Evolutionary conservation across 1,140 invertebrate genomes (phyloP).

Genomic region (Cephus cinctus): DNA sequence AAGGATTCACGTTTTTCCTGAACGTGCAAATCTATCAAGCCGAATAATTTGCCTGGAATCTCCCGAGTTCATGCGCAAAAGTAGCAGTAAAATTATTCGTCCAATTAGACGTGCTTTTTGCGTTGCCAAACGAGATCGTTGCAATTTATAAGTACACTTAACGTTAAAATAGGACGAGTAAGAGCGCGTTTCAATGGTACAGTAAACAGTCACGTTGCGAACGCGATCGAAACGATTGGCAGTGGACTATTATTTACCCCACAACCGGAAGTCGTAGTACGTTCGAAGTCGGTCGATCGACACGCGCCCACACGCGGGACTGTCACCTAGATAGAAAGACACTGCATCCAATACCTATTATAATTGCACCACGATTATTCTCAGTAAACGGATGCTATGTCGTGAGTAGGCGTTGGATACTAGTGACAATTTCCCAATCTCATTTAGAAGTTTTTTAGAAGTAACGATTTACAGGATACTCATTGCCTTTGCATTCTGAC

Average conservation of each 20-base stretch:
- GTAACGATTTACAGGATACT: no score
- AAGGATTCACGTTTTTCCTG: no score
- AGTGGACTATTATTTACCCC: no score
- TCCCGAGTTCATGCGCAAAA: neutral
- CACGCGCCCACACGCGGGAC: neutral
- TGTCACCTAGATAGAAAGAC: neutral
- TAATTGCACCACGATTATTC: neutral
- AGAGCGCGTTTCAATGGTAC: no score
- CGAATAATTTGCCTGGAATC: neutral
- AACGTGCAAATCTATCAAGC: neutral
- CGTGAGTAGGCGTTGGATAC: neutral
- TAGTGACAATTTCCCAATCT: neutral
- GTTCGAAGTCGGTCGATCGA: neutral
- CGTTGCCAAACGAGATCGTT: constrained; percentile 29
- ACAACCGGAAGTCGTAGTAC: neutral
- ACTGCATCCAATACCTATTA: neutral
- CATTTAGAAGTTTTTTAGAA: no score
- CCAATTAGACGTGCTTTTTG: constrained; percentile 34
- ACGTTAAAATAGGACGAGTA: no score
- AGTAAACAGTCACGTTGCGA: no score
- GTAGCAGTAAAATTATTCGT: neutral
- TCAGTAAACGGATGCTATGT: neutral
- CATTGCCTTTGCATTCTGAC: no score
- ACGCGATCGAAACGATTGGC: no score
- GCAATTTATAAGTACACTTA: no score